Evolutionary conservation across 2,888 invertebrate species (phyloP), one percentile per base, ranked within the genome.

Genomic region (Neoitamus cyanurus): DNA sequence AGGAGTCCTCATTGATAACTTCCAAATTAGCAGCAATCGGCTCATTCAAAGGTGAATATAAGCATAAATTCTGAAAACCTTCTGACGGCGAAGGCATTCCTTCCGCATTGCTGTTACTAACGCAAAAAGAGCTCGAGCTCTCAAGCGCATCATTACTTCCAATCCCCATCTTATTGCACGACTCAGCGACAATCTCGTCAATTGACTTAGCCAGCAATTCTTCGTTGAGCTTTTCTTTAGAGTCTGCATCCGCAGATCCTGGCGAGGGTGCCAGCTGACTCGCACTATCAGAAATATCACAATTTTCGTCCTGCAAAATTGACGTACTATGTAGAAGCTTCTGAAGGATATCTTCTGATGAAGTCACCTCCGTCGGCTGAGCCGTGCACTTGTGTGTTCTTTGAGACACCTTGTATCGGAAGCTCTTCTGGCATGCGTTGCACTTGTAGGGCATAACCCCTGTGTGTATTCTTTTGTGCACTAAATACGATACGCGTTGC

Each of bases 381-480:
- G 92, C 92, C 85, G 93, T 92, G 88, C 96, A 97, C 91, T 96
- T 96, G 88, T 97, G 96, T 3, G 96, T 96, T 88, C 96, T 93
- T 90, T 96, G 95, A 82, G 96, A 96, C 9, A 96, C 96, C 93
- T 97, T 97, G 88, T 97, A 97, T 85, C 97, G 93, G 89, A 97
- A 97, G 88, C 93, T 95, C 92, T 96, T 96, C 83, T 95, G 93
- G 89, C 97, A 97, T 6, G 94, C 93, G 69, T 95, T 94, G 88
- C 97, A 97, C 90, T 95, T 95, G 89, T 97, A 97, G 0, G 97
- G 97, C 96, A 96, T 96, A 0, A 94, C 96, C 37, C 96, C 97
- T 0, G 96, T 90, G 73, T 84, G 84, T 15, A 84, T 85, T 86
- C 97, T 93, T 86, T 95, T 93, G 89, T 97, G 97, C 0, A 97